Evolutionary conservation across 2,797 vertebrate genomes (phyloP), one percentile per base, ranked within the genome.

Genomic region (Falco novaeseelandiae): DNA sequence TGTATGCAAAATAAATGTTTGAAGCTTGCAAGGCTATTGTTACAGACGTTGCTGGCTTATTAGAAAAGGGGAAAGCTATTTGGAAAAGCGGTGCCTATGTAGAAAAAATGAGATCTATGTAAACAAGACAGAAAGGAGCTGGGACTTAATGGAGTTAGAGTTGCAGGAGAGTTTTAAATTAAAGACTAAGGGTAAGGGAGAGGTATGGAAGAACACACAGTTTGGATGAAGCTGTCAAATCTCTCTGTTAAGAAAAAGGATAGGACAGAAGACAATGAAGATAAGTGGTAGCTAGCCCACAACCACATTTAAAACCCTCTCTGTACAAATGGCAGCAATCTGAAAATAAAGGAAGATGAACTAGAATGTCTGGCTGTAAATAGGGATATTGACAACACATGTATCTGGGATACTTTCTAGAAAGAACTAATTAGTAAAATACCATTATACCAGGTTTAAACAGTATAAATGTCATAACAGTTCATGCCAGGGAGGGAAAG

Each of bases 1-100:
- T 58, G 38, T 32, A 83, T 87, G 92, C 78, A 95, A 93, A 97
- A 90, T 44, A 73, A 82, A 90, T 36, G n/a, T 73, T 76, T 82
- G 78, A 96, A 77, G 55, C 57, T 87, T 84, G 40, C 67, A 83
- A 83, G 61, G 8, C 40, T 42, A 27, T 49, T 59, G 38, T 62
- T 67, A 57, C 16, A 85, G 87, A 52, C 3, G 1, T 29, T 44
- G 12, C 29, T 57, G 67, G 48, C 83, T 91, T 94, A 83, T 85
- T 77, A 92, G 52, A 78, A 77, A 85, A 83, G 14, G 12, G 15
- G 23, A 85, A 90, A 89, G 30, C 44, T 89, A 29, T 40, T 69
- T 22, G 69, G 54, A 89, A 69, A 76, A 88, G 32, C 29, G 27
- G 12, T 86, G 58, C 21, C 46, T n/a, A 61, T 25, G 26, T 14